Percentiles rank a stretch among this genome's conserved stretches.
Conservation (phyloP, 2,888 invertebrate genomes). For the Drosophila histrio region DNA sequence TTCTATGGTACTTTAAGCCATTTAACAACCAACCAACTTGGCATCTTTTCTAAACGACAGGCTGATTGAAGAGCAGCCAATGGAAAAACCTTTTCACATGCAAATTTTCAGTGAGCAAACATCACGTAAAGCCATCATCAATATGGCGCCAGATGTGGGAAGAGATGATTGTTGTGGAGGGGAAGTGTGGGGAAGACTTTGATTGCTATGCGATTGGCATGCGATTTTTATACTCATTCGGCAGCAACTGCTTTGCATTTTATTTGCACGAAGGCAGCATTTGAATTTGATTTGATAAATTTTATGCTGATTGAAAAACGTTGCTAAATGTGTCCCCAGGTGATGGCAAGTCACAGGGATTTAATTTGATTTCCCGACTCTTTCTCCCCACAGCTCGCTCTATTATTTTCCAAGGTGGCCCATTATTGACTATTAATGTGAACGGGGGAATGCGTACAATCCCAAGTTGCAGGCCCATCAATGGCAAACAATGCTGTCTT, state of each 20-base stretch:
- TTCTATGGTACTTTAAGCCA: constrained; percentile 40
- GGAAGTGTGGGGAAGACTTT: constrained; percentile 25
- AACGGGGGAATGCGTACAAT: constrained; percentile 65
- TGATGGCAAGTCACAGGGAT: constrained; percentile 28
- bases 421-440: constrained; percentile 74
- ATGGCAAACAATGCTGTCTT: constrained; percentile 70
- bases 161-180: neutral
- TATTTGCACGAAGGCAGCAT: constrained; percentile 52
- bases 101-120: constrained; percentile 66
- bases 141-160: constrained; percentile 45
- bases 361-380: constrained; percentile 48
- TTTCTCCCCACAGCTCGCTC: neutral
- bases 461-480: constrained; percentile 53
- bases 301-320: constrained; percentile 78
- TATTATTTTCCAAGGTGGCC: constrained; percentile 76
- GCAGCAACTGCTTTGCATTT: constrained; percentile 64
- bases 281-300: constrained; percentile 79
- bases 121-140: constrained; percentile 66
- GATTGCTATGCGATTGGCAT: constrained; percentile 69
- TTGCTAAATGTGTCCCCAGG: constrained; percentile 75
- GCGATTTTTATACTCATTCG: constrained; percentile 63
- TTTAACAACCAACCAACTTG: constrained; percentile 33
- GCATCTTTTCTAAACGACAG: constrained; percentile 29
- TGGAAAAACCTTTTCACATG: constrained; percentile 69
- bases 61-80: constrained; percentile 51